Evolutionary conservation across 2,797 vertebrate genomes (phyloP).

Genomic region (Rhabdophis nuchalis): DNA sequence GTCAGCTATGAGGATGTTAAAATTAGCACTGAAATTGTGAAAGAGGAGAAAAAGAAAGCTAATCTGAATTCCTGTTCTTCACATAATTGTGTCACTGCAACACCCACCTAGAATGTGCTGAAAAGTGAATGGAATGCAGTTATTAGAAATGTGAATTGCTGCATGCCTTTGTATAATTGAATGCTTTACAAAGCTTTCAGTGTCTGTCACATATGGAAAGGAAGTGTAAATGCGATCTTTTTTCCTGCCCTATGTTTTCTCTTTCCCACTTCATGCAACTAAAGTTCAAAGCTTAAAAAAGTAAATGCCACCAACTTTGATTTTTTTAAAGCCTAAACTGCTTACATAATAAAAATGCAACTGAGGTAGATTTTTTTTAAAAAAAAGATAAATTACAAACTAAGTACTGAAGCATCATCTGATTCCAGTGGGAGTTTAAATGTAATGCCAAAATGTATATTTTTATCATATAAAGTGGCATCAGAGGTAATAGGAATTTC

Average conservation of each 20-base stretch:
- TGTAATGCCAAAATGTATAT: background rate
- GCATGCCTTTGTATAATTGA: background rate
- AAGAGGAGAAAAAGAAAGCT: background rate
- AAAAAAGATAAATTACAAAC: background rate
- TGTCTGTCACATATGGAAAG: background rate
- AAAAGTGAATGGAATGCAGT: slow-evolving; percentile 46
- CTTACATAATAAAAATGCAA: background rate
- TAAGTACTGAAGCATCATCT: background rate
- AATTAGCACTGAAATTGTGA: background rate
- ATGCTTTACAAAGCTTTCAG: background rate
- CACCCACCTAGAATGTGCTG: slow-evolving; percentile 17
- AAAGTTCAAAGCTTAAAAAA: background rate
- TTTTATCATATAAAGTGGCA: background rate
- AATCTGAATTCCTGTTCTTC: background rate
- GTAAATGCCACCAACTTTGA: background rate
- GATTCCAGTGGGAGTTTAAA: background rate
- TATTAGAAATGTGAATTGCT: slow-evolving; percentile 13
- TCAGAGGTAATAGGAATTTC: background rate
- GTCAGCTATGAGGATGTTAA: background rate
- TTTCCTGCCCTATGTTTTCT: background rate
- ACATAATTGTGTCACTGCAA: slow-evolving; percentile 4
- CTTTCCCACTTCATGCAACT: background rate
- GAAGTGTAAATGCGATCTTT: background rate
- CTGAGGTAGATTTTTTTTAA: background rate
- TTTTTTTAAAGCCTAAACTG: background rate